These are phyloP conservation scores for Diachasma alloeum DNA, from an alignment of 1,140 invertebrate genomes.

Conservation along the genomic window DNA sequence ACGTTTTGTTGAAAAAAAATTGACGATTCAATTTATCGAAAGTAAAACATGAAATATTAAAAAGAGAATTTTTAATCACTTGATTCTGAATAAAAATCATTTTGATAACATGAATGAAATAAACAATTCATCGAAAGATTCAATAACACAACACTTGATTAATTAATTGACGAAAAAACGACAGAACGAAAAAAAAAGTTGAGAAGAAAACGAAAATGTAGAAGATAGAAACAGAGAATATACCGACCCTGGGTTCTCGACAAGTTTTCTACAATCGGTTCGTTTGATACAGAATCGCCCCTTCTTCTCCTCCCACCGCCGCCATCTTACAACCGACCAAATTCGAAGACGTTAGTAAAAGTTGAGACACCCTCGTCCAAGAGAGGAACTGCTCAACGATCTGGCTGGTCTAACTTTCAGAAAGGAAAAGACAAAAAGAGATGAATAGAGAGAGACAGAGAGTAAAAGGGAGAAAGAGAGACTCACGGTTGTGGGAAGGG, in stretches of 20 bases:
- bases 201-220: neutral
- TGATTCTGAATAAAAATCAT: too few species aligned
- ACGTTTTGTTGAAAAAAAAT: too few species aligned
- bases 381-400: slow-evolving; percentile 4
- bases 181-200: neutral
- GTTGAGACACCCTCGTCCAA: slow-evolving; percentile 38
- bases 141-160: neutral
- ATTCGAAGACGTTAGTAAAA: slow-evolving; percentile 43
- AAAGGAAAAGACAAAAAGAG: slow-evolving; percentile 30
- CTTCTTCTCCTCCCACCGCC: slow-evolving; percentile 1
- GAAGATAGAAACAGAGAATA: neutral
- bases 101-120: too few species aligned
- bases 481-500: neutral
- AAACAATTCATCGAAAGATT: too few species aligned
- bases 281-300: slow-evolving; percentile 46
- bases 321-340: slow-evolving; percentile 20
- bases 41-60: too few species aligned
- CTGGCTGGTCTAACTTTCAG: neutral
- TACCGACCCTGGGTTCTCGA: slow-evolving; percentile 26
- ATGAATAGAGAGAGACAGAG: neutral
- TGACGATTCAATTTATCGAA: too few species aligned
- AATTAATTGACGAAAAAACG: neutral
- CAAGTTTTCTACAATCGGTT: slow-evolving; percentile 50
- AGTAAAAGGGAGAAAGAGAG: neutral
- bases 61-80: too few species aligned